These are phyloP conservation scores for Augiades crinisus DNA, from an alignment of 2,888 invertebrate species.

Conservation along the genomic window DNA sequence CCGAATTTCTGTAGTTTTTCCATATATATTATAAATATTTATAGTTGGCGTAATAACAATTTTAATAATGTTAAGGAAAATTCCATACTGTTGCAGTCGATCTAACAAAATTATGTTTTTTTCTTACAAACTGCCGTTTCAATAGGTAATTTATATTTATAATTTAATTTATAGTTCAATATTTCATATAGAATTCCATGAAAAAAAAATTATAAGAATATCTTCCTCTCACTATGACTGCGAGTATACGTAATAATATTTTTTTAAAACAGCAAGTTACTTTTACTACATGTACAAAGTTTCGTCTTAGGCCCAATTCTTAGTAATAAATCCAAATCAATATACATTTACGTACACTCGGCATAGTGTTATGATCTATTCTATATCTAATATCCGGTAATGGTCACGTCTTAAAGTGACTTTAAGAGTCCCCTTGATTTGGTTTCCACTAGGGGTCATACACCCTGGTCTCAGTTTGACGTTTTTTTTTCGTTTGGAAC, in stretches of 20 bases:
- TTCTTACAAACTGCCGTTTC: not conserved
- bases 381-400: constrained; percentile 44
- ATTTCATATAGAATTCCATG: not conserved
- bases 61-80: not conserved
- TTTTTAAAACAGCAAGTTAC: too few species aligned
- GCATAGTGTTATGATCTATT: constrained; percentile 16
- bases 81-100: not conserved
- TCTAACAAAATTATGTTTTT: too few species aligned
- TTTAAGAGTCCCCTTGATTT: constrained; percentile 86
- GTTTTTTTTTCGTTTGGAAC: constrained; percentile 50
- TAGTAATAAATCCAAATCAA: too few species aligned
- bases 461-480: constrained; percentile 70
- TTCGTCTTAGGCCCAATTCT: too few species aligned
- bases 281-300: too few species aligned
- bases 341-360: constrained; percentile 33
- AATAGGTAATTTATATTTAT: not conserved
- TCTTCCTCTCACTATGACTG: not conserved
- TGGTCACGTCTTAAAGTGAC: constrained; percentile 86
- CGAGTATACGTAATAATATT: constrained; percentile 18
- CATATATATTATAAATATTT: too few species aligned
- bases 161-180: too few species aligned
- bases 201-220: not conserved
- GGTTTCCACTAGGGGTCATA: constrained; percentile 89
- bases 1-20: too few species aligned
- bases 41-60: too few species aligned